phyloP scores from a whole-genome alignment of 2,888 invertebrate species.

The Dichetophora obliterata region DNA sequence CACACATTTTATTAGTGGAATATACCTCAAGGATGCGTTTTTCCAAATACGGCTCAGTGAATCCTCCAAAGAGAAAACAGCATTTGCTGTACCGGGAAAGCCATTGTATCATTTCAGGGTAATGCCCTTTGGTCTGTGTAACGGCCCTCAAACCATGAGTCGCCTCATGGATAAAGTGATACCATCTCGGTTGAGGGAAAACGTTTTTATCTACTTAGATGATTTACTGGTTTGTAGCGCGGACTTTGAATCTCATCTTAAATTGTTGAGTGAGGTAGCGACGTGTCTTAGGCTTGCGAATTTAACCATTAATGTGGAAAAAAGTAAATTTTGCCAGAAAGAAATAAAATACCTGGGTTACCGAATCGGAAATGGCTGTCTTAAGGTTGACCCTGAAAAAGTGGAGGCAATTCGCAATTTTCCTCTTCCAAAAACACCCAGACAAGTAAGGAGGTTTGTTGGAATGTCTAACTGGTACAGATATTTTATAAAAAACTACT shows the following conservation, averaged over 20 bases:
- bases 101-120: constrained; percentile 41
- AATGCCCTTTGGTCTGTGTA: constrained; percentile 45
- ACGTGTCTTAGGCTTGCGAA: background rate
- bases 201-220: constrained; percentile 28
- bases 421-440: background rate
- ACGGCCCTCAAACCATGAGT: constrained; percentile 43
- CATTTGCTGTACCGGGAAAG: constrained; percentile 49
- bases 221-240: constrained; percentile 25
- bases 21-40: background rate
- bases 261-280: constrained; percentile 3
- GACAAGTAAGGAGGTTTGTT: background rate
- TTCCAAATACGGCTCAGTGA: background rate
- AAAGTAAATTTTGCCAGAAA: background rate
- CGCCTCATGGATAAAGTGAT: constrained; percentile 26
- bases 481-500: background rate
- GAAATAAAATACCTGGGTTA: background rate
- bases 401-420: background rate
- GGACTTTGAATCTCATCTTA: background rate
- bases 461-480: background rate
- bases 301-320: constrained; percentile 19
- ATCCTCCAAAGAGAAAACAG: background rate
- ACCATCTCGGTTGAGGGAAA: no score
- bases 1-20: background rate
- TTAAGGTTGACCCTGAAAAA: background rate
- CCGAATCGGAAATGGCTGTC: background rate